A percentile compares a stretch with the other conserved stretches of the same genome.
phyloP scores from a whole-genome alignment of 2,113 vertebrate genomes.

The Fukomys damarensis region DNA sequence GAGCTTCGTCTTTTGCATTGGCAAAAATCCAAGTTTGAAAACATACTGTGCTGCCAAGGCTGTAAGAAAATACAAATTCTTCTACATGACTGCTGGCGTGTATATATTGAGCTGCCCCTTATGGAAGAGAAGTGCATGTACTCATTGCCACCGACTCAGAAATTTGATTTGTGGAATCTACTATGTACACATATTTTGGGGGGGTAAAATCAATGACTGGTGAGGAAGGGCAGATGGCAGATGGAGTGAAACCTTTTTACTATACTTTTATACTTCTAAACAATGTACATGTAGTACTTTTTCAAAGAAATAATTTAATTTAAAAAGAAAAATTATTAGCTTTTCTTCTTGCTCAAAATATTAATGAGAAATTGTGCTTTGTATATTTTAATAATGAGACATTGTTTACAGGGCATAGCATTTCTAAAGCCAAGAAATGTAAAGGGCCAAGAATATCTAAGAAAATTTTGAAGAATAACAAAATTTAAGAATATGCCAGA shows the following conservation, averaged over 20 bases:
- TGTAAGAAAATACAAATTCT: not conserved
- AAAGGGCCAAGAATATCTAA: not conserved
- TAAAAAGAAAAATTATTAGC: not conserved
- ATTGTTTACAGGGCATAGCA: conserved; percentile 60
- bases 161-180: conserved; percentile 2
- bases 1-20: not conserved
- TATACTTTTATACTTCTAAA: not conserved
- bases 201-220: not conserved
- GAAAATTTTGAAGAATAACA: not conserved
- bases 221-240: not conserved
- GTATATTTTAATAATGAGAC: conserved; percentile 53
- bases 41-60: not conserved
- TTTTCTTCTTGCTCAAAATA: conserved; percentile 6
- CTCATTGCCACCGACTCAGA: not conserved
- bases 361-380: conserved; percentile 38
- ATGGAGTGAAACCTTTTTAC: not conserved
- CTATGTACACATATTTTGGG: not conserved
- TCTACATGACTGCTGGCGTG: not conserved
- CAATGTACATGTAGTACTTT: not conserved
- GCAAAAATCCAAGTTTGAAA: conserved; percentile 32
- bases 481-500: not conserved
- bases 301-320: not conserved
- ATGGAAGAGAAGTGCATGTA: not conserved
- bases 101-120: not conserved
- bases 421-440: conserved; percentile 58